Conservation (phyloP, 2,888 invertebrate genomes). For the Stictocephala bisonia region DNA sequence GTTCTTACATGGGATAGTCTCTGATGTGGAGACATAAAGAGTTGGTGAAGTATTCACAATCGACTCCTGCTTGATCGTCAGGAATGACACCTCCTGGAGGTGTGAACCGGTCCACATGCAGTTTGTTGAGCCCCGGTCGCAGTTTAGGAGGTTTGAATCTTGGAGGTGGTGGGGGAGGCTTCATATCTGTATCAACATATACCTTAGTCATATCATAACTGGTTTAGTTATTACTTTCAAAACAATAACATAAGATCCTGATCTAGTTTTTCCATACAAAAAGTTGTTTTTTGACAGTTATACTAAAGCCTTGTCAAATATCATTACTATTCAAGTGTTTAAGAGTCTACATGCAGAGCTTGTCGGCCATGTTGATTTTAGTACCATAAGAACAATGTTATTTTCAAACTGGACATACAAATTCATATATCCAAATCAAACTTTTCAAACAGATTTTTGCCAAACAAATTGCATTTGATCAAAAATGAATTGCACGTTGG, state of each 20-base stretch:
- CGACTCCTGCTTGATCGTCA: constrained; percentile 31
- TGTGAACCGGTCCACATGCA: constrained; percentile 33
- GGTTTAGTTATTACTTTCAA: neutral
- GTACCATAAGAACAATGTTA: no score
- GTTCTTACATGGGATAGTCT: constrained; percentile 82
- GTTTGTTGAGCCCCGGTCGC: neutral
- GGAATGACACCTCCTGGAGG: neutral
- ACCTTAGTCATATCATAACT: neutral
- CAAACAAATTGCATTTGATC: no score
- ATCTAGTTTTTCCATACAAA: neutral
- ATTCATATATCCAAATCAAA: no score
- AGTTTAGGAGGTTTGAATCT: constrained; percentile 25
- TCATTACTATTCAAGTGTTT: no score
- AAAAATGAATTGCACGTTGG: no score
- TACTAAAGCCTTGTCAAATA: no score
- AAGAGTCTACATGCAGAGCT: no score
- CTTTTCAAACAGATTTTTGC: no score
- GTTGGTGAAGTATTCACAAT: constrained; percentile 70
- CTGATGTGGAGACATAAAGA: constrained; percentile 77
- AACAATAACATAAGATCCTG: neutral
- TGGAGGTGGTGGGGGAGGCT: constrained; percentile 26
- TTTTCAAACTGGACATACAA: no score
- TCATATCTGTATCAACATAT: constrained; percentile 9
- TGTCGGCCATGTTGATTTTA: no score
- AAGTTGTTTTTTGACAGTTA: no score